Conservation (phyloP, 2,888 invertebrate species). For the Cheilosia soror region DNA sequence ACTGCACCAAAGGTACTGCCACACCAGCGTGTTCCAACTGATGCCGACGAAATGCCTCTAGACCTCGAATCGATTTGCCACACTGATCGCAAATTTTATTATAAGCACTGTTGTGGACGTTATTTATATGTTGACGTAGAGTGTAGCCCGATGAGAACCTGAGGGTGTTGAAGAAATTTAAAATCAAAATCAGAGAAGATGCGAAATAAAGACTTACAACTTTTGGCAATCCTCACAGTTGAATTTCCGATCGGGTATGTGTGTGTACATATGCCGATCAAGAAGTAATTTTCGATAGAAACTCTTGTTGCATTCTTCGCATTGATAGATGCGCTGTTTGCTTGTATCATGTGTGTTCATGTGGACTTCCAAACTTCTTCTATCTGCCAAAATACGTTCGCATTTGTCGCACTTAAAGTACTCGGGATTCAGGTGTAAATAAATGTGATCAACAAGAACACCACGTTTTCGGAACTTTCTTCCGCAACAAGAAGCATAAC, state of each 20-base stretch:
- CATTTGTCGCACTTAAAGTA: slow-evolving; percentile 81
- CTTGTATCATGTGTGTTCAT: slow-evolving; percentile 77
- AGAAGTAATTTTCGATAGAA: slow-evolving; percentile 79
- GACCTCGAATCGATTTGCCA: slow-evolving; percentile 79
- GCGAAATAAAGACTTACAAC: slow-evolving; percentile 74
- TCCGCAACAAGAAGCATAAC: slow-evolving; percentile 76
- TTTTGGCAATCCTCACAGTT: slow-evolving; percentile 79
- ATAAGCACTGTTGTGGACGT: slow-evolving; percentile 80
- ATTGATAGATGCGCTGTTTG: slow-evolving; percentile 79
- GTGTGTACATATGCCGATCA: slow-evolving; percentile 79
- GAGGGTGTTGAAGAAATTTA: neutral
- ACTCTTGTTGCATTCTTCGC: slow-evolving; percentile 80
- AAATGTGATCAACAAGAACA: slow-evolving; percentile 76
- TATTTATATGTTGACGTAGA: slow-evolving; percentile 79
- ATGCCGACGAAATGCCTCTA: slow-evolving; percentile 79
- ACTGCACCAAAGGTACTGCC: slow-evolving; percentile 77
- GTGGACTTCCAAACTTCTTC: slow-evolving; percentile 79
- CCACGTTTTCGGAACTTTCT: slow-evolving; percentile 75
- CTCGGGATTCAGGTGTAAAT: slow-evolving; percentile 80
- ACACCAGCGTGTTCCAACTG: slow-evolving; percentile 80
- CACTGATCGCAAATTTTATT: slow-evolving; percentile 81
- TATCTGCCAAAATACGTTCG: slow-evolving; percentile 77
- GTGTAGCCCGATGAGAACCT: slow-evolving; percentile 79
- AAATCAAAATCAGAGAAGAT: neutral
- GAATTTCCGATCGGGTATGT: slow-evolving; percentile 79